phyloP scores from a whole-genome alignment of 1,140 invertebrate genomes.

The Drosophila willistoni region DNA sequence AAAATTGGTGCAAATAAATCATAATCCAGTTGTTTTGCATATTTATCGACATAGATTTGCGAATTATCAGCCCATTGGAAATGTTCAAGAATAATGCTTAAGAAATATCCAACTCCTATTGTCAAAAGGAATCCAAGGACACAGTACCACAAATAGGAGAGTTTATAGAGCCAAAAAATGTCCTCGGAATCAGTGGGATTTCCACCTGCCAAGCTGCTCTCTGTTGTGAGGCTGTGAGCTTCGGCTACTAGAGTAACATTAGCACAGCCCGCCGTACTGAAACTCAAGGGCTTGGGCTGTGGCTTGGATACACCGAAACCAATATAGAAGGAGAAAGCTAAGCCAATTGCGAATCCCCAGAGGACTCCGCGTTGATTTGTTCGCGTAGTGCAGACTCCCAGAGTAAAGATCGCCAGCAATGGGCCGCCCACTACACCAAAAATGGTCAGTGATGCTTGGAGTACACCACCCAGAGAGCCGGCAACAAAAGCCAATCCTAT shows the following conservation, averaged over 20 bases:
- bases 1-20: slow-evolving; percentile 87
- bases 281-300: slow-evolving; percentile 84
- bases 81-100: slow-evolving; percentile 83
- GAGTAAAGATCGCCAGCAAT: slow-evolving; percentile 89
- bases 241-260: slow-evolving; percentile 47
- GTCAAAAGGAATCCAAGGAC: slow-evolving; percentile 88
- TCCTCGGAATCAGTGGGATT: slow-evolving; percentile 19
- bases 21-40: slow-evolving; percentile 83
- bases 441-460: slow-evolving; percentile 90
- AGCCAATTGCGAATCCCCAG: slow-evolving; percentile 86
- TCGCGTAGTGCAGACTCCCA: slow-evolving; percentile 89
- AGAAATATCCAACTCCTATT: slow-evolving; percentile 86
- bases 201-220: slow-evolving; percentile 12
- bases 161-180: slow-evolving; percentile 76
- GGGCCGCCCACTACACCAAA: slow-evolving; percentile 93
- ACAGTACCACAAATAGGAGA: slow-evolving; percentile 95
- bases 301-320: slow-evolving; percentile 93
- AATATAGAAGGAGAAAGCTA: slow-evolving; percentile 91
- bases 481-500: slow-evolving; percentile 88
- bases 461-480: slow-evolving; percentile 88
- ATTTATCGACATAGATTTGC: slow-evolving; percentile 66
- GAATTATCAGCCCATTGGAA: slow-evolving; percentile 67
- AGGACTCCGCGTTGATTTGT: slow-evolving; percentile 89
- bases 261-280: slow-evolving; percentile 85
- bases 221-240: slow-evolving; percentile 15